Evolutionary conservation across 2,797 vertebrate species (phyloP), one percentile per base, ranked within the genome.

Genomic region (Chelmon rostratus): DNA sequence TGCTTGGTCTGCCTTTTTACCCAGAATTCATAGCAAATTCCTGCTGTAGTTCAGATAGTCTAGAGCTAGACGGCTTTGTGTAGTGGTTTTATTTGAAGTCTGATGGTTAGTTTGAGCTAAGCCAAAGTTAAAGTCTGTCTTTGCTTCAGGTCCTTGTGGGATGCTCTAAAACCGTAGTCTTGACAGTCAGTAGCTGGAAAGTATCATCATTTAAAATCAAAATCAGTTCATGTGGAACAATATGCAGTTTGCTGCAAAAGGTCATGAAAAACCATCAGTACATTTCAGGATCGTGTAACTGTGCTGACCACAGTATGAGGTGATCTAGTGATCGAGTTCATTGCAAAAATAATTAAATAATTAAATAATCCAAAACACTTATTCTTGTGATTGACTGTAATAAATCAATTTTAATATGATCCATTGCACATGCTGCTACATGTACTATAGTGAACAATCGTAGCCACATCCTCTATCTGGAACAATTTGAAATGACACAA

Each of bases 401-500:
- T 25, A 37, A 38, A 61, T 53, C 23, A 0, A 28, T 58, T 15
- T 21, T 23, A 25, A n/a, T 40, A 38, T 19, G 4, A 7, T 58
- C 3, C 12, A 49, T 33, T 16, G 13, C 64, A 18, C 47, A 53
- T 46, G 25, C 33, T 56, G 28, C 25, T 31, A 35, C 37, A 50
- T 50, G 23, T 25, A 13, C 5, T 50, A 1, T 11, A 23, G 49
- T 23, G 8, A 8, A 46, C 10, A 31, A n/a, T n/a, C n/a, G n/a
- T n/a, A n/a, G n/a, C n/a, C n/a, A n/a, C n/a, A n/a, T n/a, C n/a
- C n/a, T n/a, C n/a, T n/a, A n/a, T n/a, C n/a, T n/a, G n/a, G n/a
- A 19, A 54, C 8, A 61, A 37, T 15, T 23, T 53, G 53, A 78
- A 77, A 63, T 44, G 0, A 75, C 2, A 63, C 33, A 59, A 25